Conservation (phyloP, 2,797 vertebrate genomes). For the Thamnophis elegans region DNA sequence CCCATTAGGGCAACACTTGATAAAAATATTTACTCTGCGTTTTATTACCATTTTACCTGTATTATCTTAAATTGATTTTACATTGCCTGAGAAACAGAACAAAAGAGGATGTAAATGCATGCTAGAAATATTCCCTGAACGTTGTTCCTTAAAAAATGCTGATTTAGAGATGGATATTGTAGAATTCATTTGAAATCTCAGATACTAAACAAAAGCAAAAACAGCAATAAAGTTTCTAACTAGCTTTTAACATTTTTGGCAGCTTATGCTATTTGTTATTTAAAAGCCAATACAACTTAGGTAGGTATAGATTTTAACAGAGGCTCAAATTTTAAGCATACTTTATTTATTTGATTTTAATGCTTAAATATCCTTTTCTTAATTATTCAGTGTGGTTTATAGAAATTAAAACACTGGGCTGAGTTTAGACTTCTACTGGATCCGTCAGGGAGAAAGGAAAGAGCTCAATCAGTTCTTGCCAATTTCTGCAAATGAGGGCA, state of each 20-base stretch:
- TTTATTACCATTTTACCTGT: not conserved
- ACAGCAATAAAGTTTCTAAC: not conserved
- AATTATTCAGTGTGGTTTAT: not conserved
- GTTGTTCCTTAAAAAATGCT: not conserved
- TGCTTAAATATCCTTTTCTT: not conserved
- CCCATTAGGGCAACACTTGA: not conserved
- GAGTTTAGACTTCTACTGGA: too few species aligned
- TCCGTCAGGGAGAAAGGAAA: not conserved
- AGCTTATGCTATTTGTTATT: conserved; percentile 4
- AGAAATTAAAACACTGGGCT: not conserved
- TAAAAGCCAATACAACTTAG: conserved; percentile 34
- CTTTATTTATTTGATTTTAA: not conserved
- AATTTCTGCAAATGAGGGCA: not conserved
- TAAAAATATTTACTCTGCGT: not conserved
- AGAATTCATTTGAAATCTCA: not conserved
- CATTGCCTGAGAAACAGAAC: not conserved
- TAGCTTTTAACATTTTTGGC: not conserved
- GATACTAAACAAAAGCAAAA: not conserved
- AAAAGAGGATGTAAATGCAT: not conserved
- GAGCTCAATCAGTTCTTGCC: not conserved
- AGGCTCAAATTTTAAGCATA: conserved; percentile 2
- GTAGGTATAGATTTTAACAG: conserved; percentile 31
- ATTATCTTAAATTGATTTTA: not conserved
- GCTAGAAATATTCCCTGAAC: not conserved
- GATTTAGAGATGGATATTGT: not conserved